A percentile compares a stretch with the other conserved stretches of the same genome.
These are phyloP conservation scores for Pterois miles DNA, from an alignment of 2,797 vertebrate species.

Conservation along the genomic window DNA sequence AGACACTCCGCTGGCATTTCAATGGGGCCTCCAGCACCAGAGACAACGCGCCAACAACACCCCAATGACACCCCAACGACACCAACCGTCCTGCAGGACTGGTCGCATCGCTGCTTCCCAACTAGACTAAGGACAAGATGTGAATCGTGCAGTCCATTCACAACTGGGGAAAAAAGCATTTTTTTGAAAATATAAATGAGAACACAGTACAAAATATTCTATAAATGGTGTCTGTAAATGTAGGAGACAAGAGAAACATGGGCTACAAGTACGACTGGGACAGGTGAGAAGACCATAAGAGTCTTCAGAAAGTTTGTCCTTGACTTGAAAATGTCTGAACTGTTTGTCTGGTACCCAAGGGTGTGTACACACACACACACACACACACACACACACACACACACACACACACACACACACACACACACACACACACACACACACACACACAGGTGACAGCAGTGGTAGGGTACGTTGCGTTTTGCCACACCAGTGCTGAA, in stretches of 20 bases:
- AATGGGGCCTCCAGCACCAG: slow-evolving; percentile 53
- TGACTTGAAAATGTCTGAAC: slow-evolving; percentile 62
- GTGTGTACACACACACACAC: slow-evolving; percentile 42
- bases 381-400: slow-evolving; percentile 19
- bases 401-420: slow-evolving; percentile 10
- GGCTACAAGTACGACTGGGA: slow-evolving; percentile 1
- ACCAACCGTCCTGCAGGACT: slow-evolving; percentile 6
- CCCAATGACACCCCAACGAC: not conserved
- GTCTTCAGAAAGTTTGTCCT: slow-evolving; percentile 63
- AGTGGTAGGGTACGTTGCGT: slow-evolving; percentile 46
- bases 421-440: not conserved
- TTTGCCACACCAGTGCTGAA: slow-evolving; percentile 76
- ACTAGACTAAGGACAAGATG: slow-evolving; percentile 30
- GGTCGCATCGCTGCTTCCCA: slow-evolving; percentile 23
- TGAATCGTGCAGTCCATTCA: slow-evolving; percentile 14
- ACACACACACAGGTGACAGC: slow-evolving; percentile 65
- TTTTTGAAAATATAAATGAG: slow-evolving; percentile 15
- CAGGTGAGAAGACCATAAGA: slow-evolving; percentile 29
- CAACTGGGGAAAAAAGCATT: not conserved
- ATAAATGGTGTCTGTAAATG: slow-evolving; percentile 24
- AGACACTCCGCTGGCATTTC: slow-evolving; percentile 77
- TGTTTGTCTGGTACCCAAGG: slow-evolving; percentile 59
- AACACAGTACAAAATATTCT: not conserved
- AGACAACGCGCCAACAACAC: slow-evolving; percentile 39
- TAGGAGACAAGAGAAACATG: slow-evolving; percentile 7